Evolutionary conservation across 2,888 invertebrate species (phyloP), one percentile per base, ranked within the genome.

Genomic region (Ditula angustiorana): DNA sequence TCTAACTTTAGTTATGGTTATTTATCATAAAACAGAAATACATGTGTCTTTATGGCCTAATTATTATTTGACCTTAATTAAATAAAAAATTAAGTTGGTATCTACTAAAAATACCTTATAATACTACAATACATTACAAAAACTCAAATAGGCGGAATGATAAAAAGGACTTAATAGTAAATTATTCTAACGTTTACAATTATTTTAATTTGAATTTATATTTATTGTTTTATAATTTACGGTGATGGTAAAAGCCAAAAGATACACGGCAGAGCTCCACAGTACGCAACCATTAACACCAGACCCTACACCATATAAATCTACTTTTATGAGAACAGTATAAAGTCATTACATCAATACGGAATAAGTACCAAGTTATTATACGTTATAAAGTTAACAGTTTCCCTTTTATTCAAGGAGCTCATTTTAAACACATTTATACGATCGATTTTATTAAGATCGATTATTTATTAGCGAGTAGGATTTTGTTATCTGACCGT

Each of bases 221-320:
- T n/a, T n/a, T n/a, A n/a, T n/a, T n/a, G n/a, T n/a, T n/a, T n/a
- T n/a, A n/a, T n/a, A n/a, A n/a, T n/a, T n/a, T n/a, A n/a, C n/a
- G 23, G 46, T n/a, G 2, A 41, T 41, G 19, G 26, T 47, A 28
- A 24, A 19, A 37, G 37, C 58, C 16, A 33, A n/a, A 10, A 41
- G 21, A 56, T 47, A 61, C 60, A 67, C 58, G 79, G 79, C 75
- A 80, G 81, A 80, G 80, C 74, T 74, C 77, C 76, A 77, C 69
- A 75, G 41, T 19, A 10, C 41, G 19, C 19, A 10, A 76, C 75
- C 72, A 75, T 74, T 69, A 68, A 66, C 46, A 52, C 28, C 24
- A 52, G 57, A 67, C 59, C 69, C 59, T 68, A 61, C 67, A 61
- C 41, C 47, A 44, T 59, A 69, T 71, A 71, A 73, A 71, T 69